phyloP scores from a whole-genome alignment of 1,140 invertebrate species.

The Drosophila lowei region DNA sequence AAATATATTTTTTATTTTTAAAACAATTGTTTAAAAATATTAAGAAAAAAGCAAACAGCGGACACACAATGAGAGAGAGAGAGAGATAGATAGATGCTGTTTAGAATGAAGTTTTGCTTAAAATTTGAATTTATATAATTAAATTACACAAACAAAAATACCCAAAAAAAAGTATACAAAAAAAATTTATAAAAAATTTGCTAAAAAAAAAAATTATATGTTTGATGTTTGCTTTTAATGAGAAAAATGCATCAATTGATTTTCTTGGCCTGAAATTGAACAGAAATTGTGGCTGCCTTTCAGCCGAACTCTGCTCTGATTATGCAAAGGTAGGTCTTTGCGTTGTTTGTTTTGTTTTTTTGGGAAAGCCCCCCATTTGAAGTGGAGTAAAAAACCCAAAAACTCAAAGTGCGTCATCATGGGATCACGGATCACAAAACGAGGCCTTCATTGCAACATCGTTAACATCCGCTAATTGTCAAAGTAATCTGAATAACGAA shows the following conservation, averaged over 20 bases:
- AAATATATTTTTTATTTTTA: slow-evolving; percentile 73
- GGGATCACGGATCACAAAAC: slow-evolving; percentile 1
- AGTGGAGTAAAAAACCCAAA: slow-evolving; percentile 12
- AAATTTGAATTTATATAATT: slow-evolving; percentile 67
- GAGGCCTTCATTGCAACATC: slow-evolving; percentile 69
- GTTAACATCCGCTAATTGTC: slow-evolving; percentile 31
- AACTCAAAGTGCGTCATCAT: slow-evolving; percentile 40
- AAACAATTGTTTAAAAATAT: slow-evolving; percentile 74
- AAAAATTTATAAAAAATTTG: slow-evolving; percentile 67
- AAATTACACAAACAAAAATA: slow-evolving; percentile 54
- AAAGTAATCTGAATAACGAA: slow-evolving; percentile 39
- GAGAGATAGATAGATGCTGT: slow-evolving; percentile 39
- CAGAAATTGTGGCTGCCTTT: background rate
- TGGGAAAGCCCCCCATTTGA: slow-evolving; percentile 57
- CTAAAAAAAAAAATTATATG: slow-evolving; percentile 68
- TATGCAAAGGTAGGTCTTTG: slow-evolving; percentile 32
- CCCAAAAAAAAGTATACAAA: slow-evolving; percentile 66
- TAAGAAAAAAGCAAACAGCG: slow-evolving; percentile 49
- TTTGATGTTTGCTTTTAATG: slow-evolving; percentile 74
- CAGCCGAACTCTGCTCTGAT: slow-evolving; percentile 12
- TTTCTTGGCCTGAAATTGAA: slow-evolving; percentile 48
- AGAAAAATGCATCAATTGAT: slow-evolving; percentile 38
- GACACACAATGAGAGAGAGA: slow-evolving; percentile 25
- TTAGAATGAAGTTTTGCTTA: slow-evolving; percentile 59
- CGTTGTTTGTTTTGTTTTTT: slow-evolving; percentile 12